Evolutionary conservation across 2,888 invertebrate genomes (phyloP).

Genomic region (Sinopyrophorus schimmeli): DNA sequence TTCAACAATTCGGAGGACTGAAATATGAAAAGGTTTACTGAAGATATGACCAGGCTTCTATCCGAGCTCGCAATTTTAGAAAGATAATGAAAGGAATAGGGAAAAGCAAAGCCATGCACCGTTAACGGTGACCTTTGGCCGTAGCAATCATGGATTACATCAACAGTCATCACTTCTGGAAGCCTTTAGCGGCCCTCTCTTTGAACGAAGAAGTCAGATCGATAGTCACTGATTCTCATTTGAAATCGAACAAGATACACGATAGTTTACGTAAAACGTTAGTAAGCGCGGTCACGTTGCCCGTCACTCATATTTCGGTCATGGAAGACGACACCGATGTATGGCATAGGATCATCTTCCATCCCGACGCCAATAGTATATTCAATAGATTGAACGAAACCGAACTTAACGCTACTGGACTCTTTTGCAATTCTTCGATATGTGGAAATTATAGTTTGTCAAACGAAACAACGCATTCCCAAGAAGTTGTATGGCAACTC

Average conservation of each 20-base stretch:
- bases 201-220: slow-evolving; percentile 38
- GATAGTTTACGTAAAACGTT: slow-evolving; percentile 12
- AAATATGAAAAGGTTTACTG: slow-evolving; percentile 7
- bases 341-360: slow-evolving; percentile 46
- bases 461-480: slow-evolving; percentile 18
- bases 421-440: slow-evolving; percentile 16
- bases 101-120: slow-evolving; percentile 3
- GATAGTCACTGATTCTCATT: slow-evolving; percentile 16
- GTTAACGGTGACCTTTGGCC: background rate
- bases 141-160: slow-evolving; percentile 40
- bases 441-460: slow-evolving; percentile 21
- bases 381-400: slow-evolving; percentile 30
- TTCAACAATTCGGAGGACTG: slow-evolving; percentile 6
- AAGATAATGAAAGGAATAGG: slow-evolving; percentile 8
- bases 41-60: slow-evolving; percentile 7
- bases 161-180: slow-evolving; percentile 43
- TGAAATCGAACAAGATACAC: background rate
- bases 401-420: slow-evolving; percentile 21
- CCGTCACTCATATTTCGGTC: slow-evolving; percentile 19
- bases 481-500: slow-evolving; percentile 59
- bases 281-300: slow-evolving; percentile 21
- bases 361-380: slow-evolving; percentile 34
- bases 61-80: slow-evolving; percentile 3
- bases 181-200: slow-evolving; percentile 44
- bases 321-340: slow-evolving; percentile 40